A percentile compares a stretch with the other conserved stretches of the same genome.
Conservation (phyloP, 2,888 invertebrate species). For the Pachymerium ferrugineum region DNA sequence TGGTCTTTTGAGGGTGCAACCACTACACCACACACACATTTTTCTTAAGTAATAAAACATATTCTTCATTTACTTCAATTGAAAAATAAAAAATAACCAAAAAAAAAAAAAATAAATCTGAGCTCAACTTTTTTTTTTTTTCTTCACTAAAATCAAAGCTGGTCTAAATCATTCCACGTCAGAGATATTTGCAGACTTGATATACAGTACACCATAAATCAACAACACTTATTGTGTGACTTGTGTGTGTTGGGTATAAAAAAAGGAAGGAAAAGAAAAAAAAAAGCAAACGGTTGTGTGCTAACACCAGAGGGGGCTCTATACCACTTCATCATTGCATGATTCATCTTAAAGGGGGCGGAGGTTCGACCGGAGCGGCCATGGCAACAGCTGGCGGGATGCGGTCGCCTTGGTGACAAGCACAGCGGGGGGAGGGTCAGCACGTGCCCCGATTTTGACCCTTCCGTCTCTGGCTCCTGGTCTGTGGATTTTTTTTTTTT, state of each 20-base stretch:
- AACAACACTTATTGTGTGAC: conserved; percentile 15
- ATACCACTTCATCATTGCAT: conserved; percentile 19
- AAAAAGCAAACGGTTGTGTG: not conserved
- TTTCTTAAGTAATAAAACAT: too few relatives aligned
- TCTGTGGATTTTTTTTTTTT: not conserved
- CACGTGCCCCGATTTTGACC: conserved; percentile 1
- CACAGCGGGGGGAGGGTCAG: conserved; percentile 6
- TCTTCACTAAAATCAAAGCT: not conserved
- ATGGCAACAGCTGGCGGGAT: conserved; percentile 16
- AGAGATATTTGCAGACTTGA: not conserved
- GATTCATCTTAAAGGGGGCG: conserved; percentile 7
- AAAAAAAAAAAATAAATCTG: not conserved
- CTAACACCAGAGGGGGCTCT: conserved; percentile 12
- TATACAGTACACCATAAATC: conserved; percentile 6
- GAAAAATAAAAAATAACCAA: too few relatives aligned
- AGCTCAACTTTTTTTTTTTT: not conserved
- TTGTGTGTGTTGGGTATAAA: not conserved
- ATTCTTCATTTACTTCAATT: too few relatives aligned
- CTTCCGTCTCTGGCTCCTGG: not conserved
- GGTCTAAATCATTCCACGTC: not conserved
- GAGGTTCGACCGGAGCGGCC: not conserved
- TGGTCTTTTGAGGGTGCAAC: not conserved
- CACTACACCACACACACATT: not conserved
- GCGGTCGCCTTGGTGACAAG: conserved; percentile 16
- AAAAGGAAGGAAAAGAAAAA: not conserved